Percentiles rank a stretch among this genome's conserved stretches.
Evolutionary conservation across 2,797 vertebrate genomes (phyloP).

Genomic region (Brachyalestes nurse): DNA sequence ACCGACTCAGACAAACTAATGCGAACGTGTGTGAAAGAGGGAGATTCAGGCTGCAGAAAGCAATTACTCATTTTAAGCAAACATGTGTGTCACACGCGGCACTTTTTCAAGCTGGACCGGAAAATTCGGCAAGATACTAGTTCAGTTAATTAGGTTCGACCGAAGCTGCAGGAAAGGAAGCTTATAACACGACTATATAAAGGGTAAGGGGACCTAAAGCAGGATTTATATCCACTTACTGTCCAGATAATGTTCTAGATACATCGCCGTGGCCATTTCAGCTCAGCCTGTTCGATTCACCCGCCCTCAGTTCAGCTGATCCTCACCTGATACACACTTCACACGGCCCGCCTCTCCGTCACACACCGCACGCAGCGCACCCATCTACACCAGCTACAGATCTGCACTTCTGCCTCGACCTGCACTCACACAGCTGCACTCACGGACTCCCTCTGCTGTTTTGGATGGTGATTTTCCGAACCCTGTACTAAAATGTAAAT

Average conservation of each 20-base stretch:
- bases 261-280: slow-evolving; percentile 54
- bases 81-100: no score
- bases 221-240: slow-evolving; percentile 43
- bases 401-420: background rate
- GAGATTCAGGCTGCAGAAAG: no score
- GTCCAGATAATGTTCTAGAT: slow-evolving; percentile 59
- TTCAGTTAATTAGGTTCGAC: no score
- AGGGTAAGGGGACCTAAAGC: background rate
- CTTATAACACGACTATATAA: no score
- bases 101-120: no score
- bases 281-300: background rate
- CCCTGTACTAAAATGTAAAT: no score
- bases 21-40: no score
- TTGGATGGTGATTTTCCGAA: background rate
- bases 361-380: background rate
- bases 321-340: background rate
- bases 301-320: background rate
- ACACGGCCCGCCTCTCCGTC: no score
- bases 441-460: background rate
- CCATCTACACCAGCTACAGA: background rate
- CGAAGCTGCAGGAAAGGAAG: background rate
- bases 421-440: background rate
- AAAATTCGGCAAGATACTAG: no score
- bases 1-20: no score
- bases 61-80: no score